Percentiles rank a stretch among this genome's conserved stretches.
Conservation (phyloP, 2,113 vertebrate species). For the Proterorhinus semilunaris region DNA sequence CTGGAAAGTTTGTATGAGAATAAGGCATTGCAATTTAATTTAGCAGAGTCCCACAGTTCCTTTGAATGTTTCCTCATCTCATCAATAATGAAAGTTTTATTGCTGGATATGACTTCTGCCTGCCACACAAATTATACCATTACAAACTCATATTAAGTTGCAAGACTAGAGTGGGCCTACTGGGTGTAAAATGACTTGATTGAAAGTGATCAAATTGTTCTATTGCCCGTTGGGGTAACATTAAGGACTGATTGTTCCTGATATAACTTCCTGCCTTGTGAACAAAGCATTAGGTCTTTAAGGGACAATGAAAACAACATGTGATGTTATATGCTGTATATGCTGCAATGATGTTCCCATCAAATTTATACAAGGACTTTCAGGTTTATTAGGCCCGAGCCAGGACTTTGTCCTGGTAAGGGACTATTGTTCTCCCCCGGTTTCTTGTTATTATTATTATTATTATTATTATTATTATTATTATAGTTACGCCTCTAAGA, state of each 20-base stretch:
- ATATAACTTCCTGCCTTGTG: not conserved
- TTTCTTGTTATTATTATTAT: no score
- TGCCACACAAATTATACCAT: not conserved
- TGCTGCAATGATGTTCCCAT: no score
- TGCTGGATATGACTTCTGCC: not conserved
- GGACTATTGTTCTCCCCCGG: no score
- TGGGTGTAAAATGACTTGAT: not conserved
- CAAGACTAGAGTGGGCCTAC: not conserved
- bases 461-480: no score
- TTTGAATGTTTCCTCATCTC: not conserved
- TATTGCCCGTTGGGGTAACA: no score
- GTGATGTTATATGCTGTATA: no score
- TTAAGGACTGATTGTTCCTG: not conserved
- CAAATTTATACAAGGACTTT: no score
- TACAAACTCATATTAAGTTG: not conserved
- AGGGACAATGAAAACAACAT: not conserved
- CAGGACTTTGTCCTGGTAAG: no score
- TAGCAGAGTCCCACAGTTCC: not conserved
- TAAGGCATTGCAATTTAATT: not conserved
- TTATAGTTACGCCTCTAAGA: no score
- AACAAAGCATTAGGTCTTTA: not conserved
- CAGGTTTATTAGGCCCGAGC: no score
- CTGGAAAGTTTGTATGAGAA: slow-evolving; percentile 10
- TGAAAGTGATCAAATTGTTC: not conserved
- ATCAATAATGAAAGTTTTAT: slow-evolving; percentile 7